Evolutionary conservation across 2,888 invertebrate genomes (phyloP), one percentile per base, ranked within the genome.

Genomic region (Catotricha subobsoleta): DNA sequence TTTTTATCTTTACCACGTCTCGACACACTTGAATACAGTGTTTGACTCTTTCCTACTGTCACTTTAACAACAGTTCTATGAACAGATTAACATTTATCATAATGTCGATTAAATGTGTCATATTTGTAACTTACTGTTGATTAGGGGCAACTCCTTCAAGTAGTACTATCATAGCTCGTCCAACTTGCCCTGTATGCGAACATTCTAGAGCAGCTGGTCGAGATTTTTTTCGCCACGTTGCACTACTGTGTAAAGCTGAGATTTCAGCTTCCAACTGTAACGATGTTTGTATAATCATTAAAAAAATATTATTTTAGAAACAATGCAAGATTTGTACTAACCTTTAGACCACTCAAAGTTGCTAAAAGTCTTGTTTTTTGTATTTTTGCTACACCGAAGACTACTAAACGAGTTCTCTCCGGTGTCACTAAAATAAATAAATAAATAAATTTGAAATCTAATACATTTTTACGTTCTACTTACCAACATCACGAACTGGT

Each of bases 31-130:
- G 91, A 90, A 63, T 91, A 90, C 39, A 94, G 65, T 2, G 87
- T 84, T 55, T 91, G 90, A 1, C 90, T 88, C 60, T 90, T 90
- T 46, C 87, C 90, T 36, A 92, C 81, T 19, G 82, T 83, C 28
- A 92, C 81, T 54, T 88, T 86, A 0, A 94, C 92, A 15, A 95
- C 91, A 23, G 92, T 92, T 62, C 82, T 83, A 16, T 13, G 37
- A 39, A 44, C 33, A 31, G 19, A 18, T n/a, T n/a, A n/a, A n/a
- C n/a, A n/a, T n/a, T n/a, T n/a, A n/a, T n/a, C n/a, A n/a, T n/a
- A n/a, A n/a, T n/a, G n/a, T n/a, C n/a, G n/a, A n/a, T n/a, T n/a
- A n/a, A n/a, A n/a, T n/a, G n/a, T n/a, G n/a, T n/a, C n/a, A n/a
- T n/a, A n/a, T n/a, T n/a, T n/a, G 19, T 18, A 29, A 59, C 73